Evolutionary conservation across 2,888 invertebrate species (phyloP).

Genomic region (Agrochola lychnidis): DNA sequence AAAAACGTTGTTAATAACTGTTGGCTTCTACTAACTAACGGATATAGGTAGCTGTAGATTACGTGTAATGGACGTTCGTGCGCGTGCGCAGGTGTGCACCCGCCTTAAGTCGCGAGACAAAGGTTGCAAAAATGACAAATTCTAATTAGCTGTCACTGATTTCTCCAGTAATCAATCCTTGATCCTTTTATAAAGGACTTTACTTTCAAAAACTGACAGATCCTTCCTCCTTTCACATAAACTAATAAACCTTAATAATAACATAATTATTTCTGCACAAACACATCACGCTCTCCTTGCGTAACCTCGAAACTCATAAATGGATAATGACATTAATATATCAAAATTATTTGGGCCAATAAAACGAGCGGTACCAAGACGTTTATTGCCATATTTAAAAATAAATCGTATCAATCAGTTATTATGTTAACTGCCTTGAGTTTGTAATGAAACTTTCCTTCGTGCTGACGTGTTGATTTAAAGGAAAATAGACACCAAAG

Average conservation of each 20-base stretch:
- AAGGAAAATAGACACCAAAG: conserved; percentile 51
- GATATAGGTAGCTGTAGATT: not conserved
- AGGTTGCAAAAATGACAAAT: not conserved
- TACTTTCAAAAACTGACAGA: conserved; percentile 19
- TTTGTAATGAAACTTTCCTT: conserved; percentile 58
- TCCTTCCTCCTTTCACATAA: conserved; percentile 30
- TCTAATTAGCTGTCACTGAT: not conserved
- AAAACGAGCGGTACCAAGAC: conserved; percentile 37
- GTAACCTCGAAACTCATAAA: conserved; percentile 49
- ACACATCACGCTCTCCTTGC: conserved; percentile 30
- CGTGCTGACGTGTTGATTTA: conserved; percentile 47
- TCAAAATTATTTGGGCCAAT: conserved; percentile 57
- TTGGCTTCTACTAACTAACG: no score
- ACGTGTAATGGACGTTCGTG: not conserved
- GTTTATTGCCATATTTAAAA: conserved; percentile 62
- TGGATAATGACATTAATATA: conserved; percentile 48
- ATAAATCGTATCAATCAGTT: conserved; percentile 59
- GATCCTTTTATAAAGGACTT: not conserved
- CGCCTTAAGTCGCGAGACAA: not conserved
- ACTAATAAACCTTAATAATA: conserved; percentile 44
- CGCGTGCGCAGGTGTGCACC: no score
- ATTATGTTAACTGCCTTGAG: conserved; percentile 64
- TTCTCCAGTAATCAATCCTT: not conserved
- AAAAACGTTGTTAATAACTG: not conserved
- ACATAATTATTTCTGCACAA: conserved; percentile 18